A percentile compares a stretch with the other conserved stretches of the same genome.
Evolutionary conservation across 1,140 invertebrate genomes (phyloP).

Genomic region (Orussus abietinus): DNA sequence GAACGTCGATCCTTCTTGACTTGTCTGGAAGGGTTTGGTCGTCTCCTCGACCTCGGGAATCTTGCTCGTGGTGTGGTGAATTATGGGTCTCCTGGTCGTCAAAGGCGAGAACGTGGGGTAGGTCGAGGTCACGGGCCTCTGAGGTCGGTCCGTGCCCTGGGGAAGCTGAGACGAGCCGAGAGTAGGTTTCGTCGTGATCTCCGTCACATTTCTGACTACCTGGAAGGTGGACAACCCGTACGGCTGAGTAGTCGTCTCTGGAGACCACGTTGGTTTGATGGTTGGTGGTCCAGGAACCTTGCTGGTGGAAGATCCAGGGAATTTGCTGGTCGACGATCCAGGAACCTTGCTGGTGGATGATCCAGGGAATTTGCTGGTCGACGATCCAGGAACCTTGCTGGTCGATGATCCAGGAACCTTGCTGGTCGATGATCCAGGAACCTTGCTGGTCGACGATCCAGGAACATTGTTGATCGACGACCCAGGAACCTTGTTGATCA

Average conservation of each 20-base stretch:
- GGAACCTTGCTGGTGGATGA: no score
- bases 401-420: no score
- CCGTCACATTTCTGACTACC: conserved; percentile 33
- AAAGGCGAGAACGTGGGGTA: neutral
- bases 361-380: no score
- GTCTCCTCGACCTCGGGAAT: conserved; percentile 25
- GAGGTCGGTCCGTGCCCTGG: conserved; percentile 6
- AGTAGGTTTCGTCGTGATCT: conserved; percentile 5
- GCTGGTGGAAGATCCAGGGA: no score
- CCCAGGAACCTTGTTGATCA: no score
- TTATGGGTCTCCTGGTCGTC: neutral
- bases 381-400: no score
- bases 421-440: no score
- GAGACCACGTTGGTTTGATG: conserved; percentile 23
- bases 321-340: no score
- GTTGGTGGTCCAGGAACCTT: no score
- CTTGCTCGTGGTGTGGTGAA: neutral
- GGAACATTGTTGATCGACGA: no score
- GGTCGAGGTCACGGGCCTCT: conserved; percentile 10
- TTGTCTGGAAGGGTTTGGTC: conserved; percentile 23
- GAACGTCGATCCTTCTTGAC: neutral
- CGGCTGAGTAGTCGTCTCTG: conserved; percentile 34
- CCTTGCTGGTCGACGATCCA: no score
- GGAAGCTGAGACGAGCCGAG: neutral
- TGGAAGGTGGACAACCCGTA: conserved; percentile 44